Percentiles rank a stretch among this genome's conserved stretches.
Evolutionary conservation across 1,140 invertebrate species (phyloP).

Genomic region (Drosophila fuyamai): DNA sequence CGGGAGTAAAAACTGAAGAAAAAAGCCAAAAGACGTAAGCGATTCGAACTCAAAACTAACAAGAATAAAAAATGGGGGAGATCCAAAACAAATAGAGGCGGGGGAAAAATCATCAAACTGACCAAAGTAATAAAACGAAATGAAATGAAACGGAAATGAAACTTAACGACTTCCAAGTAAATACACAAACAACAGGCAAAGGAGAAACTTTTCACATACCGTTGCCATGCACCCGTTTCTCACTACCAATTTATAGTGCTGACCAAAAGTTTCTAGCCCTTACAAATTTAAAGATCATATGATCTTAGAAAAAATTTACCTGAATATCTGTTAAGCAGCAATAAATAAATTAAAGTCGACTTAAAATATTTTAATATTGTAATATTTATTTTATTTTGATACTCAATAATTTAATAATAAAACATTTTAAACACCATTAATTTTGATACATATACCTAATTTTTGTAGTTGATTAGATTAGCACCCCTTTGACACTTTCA

Average conservation of each 20-base stretch:
- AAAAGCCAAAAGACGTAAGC: constrained; percentile 22
- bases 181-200: constrained; percentile 74
- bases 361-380: too few relatives aligned
- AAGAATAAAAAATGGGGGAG: constrained; percentile 30
- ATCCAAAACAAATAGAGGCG: background rate
- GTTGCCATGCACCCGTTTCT: constrained; percentile 39
- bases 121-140: constrained; percentile 80
- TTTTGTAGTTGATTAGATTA: too few relatives aligned
- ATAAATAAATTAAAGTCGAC: too few relatives aligned
- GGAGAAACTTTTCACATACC: constrained; percentile 70
- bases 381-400: too few relatives aligned
- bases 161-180: constrained; percentile 78
- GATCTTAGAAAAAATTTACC: background rate
- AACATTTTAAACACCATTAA: too few relatives aligned
- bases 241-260: constrained; percentile 26
- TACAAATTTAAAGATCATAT: background rate
- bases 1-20: background rate
- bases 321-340: too few relatives aligned
- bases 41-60: constrained; percentile 54
- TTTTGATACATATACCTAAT: too few relatives aligned
- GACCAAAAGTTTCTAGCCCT: background rate
- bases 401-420: too few relatives aligned
- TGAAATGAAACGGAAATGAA: constrained; percentile 82
- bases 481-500: too few relatives aligned
- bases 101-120: constrained; percentile 52